These are phyloP conservation scores for Neuroterus valhalla DNA, from an alignment of 1,140 invertebrate species.

Conservation along the genomic window DNA sequence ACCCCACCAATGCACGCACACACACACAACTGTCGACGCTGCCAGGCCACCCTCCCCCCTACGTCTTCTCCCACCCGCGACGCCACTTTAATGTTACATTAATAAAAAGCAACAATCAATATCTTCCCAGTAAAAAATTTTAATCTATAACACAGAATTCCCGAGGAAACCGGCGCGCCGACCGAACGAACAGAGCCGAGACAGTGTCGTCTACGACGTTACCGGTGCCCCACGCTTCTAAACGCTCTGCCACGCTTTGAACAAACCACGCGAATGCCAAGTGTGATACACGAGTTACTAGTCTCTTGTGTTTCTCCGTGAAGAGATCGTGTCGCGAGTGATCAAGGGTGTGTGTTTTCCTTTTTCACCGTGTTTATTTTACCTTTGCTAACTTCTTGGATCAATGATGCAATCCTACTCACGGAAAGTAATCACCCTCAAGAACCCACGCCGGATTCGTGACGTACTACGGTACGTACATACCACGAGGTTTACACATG, in stretches of 20 bases:
- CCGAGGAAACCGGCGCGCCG: conserved; percentile 46
- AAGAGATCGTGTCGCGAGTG: neutral
- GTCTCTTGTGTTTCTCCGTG: neutral
- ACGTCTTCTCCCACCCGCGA: conserved; percentile 43
- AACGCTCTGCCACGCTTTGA: neutral
- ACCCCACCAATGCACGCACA: conserved; percentile 43
- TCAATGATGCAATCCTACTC: conserved; percentile 20
- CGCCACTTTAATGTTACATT: conserved; percentile 74
- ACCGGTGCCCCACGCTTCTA: conserved; percentile 22
- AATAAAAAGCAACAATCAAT: conserved; percentile 76
- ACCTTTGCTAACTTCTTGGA: conserved; percentile 13
- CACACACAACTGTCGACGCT: conserved; percentile 42
- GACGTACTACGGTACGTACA: conserved; percentile 26
- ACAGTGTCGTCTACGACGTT: conserved; percentile 29
- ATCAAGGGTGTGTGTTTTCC: neutral
- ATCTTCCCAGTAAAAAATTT: conserved; percentile 74
- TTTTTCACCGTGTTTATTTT: conserved; percentile 13
- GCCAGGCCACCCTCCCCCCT: conserved; percentile 40
- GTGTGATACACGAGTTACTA: neutral
- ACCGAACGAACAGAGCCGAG: conserved; percentile 21
- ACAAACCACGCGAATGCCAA: neutral
- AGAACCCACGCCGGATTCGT: conserved; percentile 18
- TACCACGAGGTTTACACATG: conserved; percentile 24
- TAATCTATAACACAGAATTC: conserved; percentile 73
- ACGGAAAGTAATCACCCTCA: conserved; percentile 16